Percentiles rank a stretch among this genome's conserved stretches.
phyloP scores from a whole-genome alignment of 2,888 invertebrate genomes.

The Maniola hyperantus region DNA sequence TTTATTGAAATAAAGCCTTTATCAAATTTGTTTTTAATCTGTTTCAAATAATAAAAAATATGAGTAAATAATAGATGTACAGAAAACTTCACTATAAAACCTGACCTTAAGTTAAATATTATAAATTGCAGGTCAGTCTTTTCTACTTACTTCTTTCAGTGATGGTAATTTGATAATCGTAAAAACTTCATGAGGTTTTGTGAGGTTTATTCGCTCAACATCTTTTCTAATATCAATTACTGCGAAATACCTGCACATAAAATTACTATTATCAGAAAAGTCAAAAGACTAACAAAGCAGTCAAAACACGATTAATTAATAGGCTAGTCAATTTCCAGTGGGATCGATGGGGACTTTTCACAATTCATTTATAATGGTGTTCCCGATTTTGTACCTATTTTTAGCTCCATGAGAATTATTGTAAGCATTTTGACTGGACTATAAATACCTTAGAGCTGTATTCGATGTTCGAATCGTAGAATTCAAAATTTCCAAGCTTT shows the following conservation, averaged over 20 bases:
- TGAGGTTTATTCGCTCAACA: not conserved
- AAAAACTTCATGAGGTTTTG: conserved; percentile 8
- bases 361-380: too few species aligned
- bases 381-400: too few species aligned
- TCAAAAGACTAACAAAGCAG: not conserved
- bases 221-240: conserved; percentile 21
- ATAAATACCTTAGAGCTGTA: conserved; percentile 6
- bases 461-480: not conserved
- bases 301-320: too few species aligned
- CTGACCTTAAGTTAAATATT: too few species aligned
- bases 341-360: too few species aligned
- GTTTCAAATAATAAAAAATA: not conserved
- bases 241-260: conserved; percentile 28
- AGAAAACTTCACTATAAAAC: not conserved
- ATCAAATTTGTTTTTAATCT: not conserved
- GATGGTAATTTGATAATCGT: conserved; percentile 19
- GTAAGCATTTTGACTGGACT: too few species aligned
- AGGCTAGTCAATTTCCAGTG: too few species aligned
- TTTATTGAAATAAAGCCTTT: conserved; percentile 3
- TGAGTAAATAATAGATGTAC: too few species aligned
- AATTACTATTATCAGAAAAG: not conserved
- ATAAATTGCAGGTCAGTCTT: too few species aligned
- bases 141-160: conserved; percentile 16
- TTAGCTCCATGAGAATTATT: too few species aligned
- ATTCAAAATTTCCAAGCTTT: conserved; percentile 4